phyloP scores from a whole-genome alignment of 1,140 invertebrate genomes.

The Saxidomus purpurata region DNA sequence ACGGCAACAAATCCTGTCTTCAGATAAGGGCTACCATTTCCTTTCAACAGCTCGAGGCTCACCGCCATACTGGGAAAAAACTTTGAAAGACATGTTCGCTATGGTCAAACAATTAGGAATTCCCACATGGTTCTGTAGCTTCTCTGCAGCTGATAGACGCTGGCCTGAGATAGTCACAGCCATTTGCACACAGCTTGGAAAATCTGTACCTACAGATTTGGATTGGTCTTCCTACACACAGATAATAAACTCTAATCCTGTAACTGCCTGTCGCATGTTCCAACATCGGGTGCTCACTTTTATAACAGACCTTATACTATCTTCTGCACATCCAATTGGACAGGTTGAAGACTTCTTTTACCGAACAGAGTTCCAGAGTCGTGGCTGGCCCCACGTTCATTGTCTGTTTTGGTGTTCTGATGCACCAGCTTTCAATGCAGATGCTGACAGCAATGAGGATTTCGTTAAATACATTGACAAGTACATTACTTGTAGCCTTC shows the following conservation, averaged over 20 bases:
- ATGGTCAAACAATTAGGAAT: slow-evolving; percentile 12
- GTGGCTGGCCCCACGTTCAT: slow-evolving; percentile 22
- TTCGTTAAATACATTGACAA: too few relatives aligned
- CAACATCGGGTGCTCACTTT: background rate
- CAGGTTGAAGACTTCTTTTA: background rate
- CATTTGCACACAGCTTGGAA: slow-evolving; percentile 10
- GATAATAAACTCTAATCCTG: slow-evolving; percentile 6
- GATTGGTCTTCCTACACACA: slow-evolving; percentile 15
- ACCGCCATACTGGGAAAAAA: slow-evolving; percentile 30
- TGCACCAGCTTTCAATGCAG: background rate
- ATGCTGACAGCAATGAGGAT: slow-evolving; percentile 26
- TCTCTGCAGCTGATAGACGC: slow-evolving; percentile 27
- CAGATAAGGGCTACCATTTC: slow-evolving; percentile 9
- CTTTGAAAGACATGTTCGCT: slow-evolving; percentile 15
- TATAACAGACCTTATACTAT: slow-evolving; percentile 10
- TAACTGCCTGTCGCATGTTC: slow-evolving; percentile 19
- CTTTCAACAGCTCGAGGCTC: slow-evolving; percentile 6
- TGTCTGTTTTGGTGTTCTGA: slow-evolving; percentile 19
- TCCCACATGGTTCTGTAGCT: slow-evolving; percentile 22
- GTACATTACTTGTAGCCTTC: slow-evolving; percentile 17
- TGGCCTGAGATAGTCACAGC: slow-evolving; percentile 32
- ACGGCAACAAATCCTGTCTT: background rate
- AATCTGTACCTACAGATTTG: slow-evolving; percentile 1
- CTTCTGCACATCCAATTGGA: slow-evolving; percentile 2
- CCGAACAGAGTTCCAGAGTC: slow-evolving; percentile 31